Conservation (phyloP, 2,888 invertebrate genomes). For the Melanotus villosus region DNA sequence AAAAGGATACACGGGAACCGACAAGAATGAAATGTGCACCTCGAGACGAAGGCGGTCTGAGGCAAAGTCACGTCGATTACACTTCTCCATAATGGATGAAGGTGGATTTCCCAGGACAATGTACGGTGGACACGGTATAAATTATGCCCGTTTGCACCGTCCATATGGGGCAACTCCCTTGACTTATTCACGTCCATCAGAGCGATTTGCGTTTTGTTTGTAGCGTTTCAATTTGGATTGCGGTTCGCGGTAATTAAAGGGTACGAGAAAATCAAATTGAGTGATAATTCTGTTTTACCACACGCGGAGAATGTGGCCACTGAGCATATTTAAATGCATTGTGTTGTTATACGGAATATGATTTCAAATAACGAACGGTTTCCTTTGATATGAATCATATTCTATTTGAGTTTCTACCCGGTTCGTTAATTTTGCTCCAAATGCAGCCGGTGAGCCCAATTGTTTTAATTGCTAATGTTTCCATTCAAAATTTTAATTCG, state of each 20-base stretch:
- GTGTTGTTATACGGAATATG: constrained; percentile 33
- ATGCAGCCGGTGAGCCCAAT: constrained; percentile 21
- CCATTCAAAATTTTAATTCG: constrained; percentile 18
- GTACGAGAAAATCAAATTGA: constrained; percentile 43
- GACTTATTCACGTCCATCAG: constrained; percentile 51
- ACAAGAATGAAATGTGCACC: constrained; percentile 45
- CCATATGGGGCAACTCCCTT: constrained; percentile 29
- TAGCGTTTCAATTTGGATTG: constrained; percentile 32
- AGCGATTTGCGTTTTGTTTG: constrained; percentile 40
- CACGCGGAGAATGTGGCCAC: constrained; percentile 19
- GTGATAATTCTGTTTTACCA: constrained; percentile 41
- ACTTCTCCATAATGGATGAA: constrained; percentile 59
- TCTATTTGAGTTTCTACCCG: constrained; percentile 29
- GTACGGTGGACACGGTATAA: constrained; percentile 55
- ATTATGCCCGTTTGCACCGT: constrained; percentile 49
- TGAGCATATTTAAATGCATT: constrained; percentile 35
- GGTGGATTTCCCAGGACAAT: constrained; percentile 58
- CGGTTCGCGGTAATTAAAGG: constrained; percentile 41
- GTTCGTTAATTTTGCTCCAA: constrained; percentile 35
- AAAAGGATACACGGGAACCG: constrained; percentile 17
- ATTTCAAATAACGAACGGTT: constrained; percentile 35
- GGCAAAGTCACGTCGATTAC: constrained; percentile 55
- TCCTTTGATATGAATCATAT: constrained; percentile 40
- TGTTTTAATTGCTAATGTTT: constrained; percentile 30
- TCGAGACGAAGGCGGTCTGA: constrained; percentile 47